Evolutionary conservation across 2,797 vertebrate genomes (phyloP).

Genomic region (Glossophaga mutica): DNA sequence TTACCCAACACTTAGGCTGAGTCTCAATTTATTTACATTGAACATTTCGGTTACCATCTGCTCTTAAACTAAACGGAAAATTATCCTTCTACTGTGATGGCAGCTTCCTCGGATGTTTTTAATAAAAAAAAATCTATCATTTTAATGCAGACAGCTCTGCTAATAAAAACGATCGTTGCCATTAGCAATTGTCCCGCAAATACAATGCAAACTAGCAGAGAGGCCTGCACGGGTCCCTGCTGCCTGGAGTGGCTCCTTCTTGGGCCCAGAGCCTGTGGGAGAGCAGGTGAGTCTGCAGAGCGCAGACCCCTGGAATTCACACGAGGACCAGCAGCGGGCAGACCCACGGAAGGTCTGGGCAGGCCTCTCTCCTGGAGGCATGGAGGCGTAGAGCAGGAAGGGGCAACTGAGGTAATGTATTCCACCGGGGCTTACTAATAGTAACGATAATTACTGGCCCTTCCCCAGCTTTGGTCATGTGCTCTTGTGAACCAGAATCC

Average conservation of each 20-base stretch:
- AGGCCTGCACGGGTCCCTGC: conserved; percentile 31
- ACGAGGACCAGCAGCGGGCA: not conserved
- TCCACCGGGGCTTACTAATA: not conserved
- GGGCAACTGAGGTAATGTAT: not conserved
- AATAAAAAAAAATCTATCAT: conserved; percentile 82
- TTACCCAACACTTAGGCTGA: conserved; percentile 72
- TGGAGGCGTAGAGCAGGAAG: not conserved
- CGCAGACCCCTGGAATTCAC: not conserved
- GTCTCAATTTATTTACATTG: conserved; percentile 79
- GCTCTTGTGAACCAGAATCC: not conserved
- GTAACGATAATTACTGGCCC: not conserved
- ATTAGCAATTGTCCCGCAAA: conserved; percentile 82
- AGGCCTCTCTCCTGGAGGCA: not conserved
- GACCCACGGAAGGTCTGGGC: not conserved
- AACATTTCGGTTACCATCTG: conserved; percentile 82
- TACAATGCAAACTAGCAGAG: conserved; percentile 75
- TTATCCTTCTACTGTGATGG: conserved; percentile 76
- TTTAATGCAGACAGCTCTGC: conserved; percentile 83
- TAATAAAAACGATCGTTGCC: conserved; percentile 85
- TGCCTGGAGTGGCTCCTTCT: not conserved
- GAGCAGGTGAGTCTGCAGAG: not conserved
- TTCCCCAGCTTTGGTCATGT: not conserved
- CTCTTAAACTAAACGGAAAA: conserved; percentile 83
- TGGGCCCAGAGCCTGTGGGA: not conserved
- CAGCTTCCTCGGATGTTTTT: conserved; percentile 79